These are phyloP conservation scores for Astyanax mexicanus DNA, from an alignment of 2,797 vertebrate species.

Conservation along the genomic window DNA sequence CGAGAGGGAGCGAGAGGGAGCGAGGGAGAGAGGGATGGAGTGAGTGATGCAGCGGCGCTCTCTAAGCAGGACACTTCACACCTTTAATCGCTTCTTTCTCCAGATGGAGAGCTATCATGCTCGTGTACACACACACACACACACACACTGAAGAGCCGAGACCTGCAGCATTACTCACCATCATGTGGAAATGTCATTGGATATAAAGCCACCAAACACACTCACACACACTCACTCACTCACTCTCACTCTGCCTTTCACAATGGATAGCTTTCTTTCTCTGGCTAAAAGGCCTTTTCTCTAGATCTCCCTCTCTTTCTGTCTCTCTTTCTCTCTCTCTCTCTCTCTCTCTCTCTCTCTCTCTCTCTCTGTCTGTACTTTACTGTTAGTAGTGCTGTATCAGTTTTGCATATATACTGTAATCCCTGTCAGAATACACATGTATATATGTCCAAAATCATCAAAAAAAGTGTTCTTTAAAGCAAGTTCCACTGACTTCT, in stretches of 20 bases:
- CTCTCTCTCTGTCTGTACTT: not conserved
- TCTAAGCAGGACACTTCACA: slow-evolving; percentile 34
- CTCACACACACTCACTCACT: slow-evolving; percentile 18
- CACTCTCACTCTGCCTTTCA: slow-evolving; percentile 3
- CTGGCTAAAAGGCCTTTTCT: slow-evolving; percentile 24
- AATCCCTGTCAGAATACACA: no score
- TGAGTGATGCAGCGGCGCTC: slow-evolving; percentile 18
- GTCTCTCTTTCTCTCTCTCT: not conserved
- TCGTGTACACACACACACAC: slow-evolving; percentile 14
- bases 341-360: no score
- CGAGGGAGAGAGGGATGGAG: not conserved
- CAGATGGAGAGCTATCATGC: slow-evolving; percentile 40
- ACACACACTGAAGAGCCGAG: slow-evolving; percentile 27
- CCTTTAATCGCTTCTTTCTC: slow-evolving; percentile 46
- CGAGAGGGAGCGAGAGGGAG: not conserved
- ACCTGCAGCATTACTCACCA: slow-evolving; percentile 50
- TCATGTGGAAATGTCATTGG: slow-evolving; percentile 54
- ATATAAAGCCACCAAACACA: slow-evolving; percentile 24
- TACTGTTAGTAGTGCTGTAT: not conserved
- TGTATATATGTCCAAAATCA: no score
- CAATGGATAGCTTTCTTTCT: slow-evolving; percentile 46
- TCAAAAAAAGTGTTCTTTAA: no score
- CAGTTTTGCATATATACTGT: not conserved
- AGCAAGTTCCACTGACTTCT: no score
- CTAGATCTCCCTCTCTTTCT: not conserved